Conservation (phyloP, 2,113 vertebrate genomes). For the Brevimyrus niger region DNA sequence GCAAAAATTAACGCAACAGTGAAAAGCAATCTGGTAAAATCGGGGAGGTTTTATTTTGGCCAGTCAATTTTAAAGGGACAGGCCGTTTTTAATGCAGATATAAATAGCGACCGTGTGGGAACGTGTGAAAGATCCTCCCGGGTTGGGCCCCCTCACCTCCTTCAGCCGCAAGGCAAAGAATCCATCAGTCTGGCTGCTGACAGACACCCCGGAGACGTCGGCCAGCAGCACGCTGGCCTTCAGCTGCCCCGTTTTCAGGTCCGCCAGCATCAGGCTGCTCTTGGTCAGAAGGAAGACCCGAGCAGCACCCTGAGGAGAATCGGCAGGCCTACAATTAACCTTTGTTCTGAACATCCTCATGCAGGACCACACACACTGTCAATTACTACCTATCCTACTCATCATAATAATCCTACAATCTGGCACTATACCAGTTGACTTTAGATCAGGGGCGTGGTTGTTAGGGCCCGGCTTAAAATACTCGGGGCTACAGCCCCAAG, state of each 20-base stretch:
- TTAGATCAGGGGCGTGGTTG: not conserved
- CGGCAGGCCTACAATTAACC: not conserved
- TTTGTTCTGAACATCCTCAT: not conserved
- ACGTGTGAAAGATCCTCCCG: not conserved
- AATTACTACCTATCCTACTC: no score
- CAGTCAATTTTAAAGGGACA: not conserved
- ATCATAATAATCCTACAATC: no score
- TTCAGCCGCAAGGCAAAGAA: slow-evolving; percentile 93
- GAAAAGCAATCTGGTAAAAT: not conserved
- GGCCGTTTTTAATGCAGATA: not conserved
- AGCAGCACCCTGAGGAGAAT: slow-evolving; percentile 59
- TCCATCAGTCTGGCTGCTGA: slow-evolving; percentile 88
- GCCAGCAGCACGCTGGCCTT: slow-evolving; percentile 84
- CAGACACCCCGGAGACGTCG: slow-evolving; percentile 85
- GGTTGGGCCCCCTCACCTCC: slow-evolving; percentile 61
- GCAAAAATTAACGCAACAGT: not conserved
- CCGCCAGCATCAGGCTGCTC: slow-evolving; percentile 82
- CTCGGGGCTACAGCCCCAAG: no score
- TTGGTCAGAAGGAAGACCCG: slow-evolving; percentile 94
- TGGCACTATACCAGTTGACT: not conserved
- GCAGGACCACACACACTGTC: not conserved
- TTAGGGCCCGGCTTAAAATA: no score
- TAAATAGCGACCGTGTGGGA: not conserved
- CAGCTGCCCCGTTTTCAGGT: slow-evolving; percentile 91
- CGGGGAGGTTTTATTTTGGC: no score